A percentile compares a stretch with the other conserved stretches of the same genome.
Evolutionary conservation across 2,797 vertebrate species (phyloP).

Genomic region (Argya squamiceps): DNA sequence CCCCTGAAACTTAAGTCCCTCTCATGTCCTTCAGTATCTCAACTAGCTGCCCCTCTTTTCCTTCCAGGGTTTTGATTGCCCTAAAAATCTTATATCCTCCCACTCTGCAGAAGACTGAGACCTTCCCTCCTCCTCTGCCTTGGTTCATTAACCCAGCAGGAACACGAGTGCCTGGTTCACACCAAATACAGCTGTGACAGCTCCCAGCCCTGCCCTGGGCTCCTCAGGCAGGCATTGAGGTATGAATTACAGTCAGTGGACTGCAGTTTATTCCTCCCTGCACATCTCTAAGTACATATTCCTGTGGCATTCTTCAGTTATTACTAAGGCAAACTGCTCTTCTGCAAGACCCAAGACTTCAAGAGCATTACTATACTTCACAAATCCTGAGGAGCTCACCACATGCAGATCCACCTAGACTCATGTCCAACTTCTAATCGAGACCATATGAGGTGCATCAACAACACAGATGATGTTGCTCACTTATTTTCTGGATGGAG

Average conservation of each 20-base stretch:
- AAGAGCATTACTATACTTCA: background rate
- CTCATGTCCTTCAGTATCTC: background rate
- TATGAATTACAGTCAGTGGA: background rate
- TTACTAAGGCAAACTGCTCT: background rate
- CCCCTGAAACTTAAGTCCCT: background rate
- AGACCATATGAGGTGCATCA: background rate
- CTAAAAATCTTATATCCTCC: background rate
- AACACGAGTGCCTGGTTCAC: background rate
- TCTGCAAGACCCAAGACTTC: background rate
- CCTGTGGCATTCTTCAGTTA: background rate
- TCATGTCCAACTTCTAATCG: background rate
- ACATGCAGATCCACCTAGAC: background rate
- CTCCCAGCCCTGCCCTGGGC: background rate
- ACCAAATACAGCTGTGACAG: constrained; percentile 9
- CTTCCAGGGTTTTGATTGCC: background rate
- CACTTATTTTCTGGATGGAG: background rate
- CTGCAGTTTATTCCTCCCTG: background rate
- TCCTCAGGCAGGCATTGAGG: background rate
- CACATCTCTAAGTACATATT: background rate
- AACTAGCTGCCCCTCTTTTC: background rate
- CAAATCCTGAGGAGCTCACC: background rate
- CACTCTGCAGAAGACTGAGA: background rate
- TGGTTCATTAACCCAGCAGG: background rate
- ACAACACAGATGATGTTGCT: background rate
- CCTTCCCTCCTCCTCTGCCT: background rate